These are phyloP conservation scores for Platysternon megacephalum DNA, from an alignment of 2,113 vertebrate genomes.

Conservation along the genomic window DNA sequence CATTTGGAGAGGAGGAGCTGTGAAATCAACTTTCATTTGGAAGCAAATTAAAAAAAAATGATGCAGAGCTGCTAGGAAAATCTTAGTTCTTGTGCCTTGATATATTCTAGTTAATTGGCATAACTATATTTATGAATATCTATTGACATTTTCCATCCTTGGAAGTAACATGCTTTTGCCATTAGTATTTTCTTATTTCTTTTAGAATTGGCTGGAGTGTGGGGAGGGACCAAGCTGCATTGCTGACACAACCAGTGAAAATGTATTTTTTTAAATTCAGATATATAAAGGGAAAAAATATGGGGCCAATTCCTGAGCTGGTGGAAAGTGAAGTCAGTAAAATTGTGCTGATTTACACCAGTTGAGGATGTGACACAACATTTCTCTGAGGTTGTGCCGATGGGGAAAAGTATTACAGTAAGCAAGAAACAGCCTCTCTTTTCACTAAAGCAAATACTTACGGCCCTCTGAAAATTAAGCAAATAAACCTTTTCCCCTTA, in stretches of 20 bases:
- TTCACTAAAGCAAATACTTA: not conserved
- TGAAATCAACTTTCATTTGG: not conserved
- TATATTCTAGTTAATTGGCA: not conserved
- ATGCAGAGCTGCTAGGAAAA: not conserved
- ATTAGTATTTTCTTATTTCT: not conserved
- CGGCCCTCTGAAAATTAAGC: not conserved
- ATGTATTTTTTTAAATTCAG: not conserved
- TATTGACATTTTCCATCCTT: not conserved
- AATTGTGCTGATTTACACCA: not conserved
- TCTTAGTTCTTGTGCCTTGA: not conserved
- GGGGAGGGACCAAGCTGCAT: accelerated
- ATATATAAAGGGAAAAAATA: not conserved
- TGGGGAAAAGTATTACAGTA: not conserved
- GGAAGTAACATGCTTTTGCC: not conserved
- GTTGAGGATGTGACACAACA: not conserved
- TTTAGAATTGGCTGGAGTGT: not conserved
- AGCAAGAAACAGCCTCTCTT: not conserved
- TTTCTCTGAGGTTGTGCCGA: not conserved
- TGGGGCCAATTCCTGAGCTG: not conserved
- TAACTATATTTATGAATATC: not conserved
- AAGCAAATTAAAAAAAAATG: not conserved
- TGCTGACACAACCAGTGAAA: accelerated
- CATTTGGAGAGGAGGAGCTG: not conserved
- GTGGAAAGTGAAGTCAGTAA: not conserved
- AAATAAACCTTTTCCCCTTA: not conserved